These are phyloP conservation scores for Rotaria socialis DNA, from an alignment of 2,888 invertebrate genomes.

Conservation along the genomic window DNA sequence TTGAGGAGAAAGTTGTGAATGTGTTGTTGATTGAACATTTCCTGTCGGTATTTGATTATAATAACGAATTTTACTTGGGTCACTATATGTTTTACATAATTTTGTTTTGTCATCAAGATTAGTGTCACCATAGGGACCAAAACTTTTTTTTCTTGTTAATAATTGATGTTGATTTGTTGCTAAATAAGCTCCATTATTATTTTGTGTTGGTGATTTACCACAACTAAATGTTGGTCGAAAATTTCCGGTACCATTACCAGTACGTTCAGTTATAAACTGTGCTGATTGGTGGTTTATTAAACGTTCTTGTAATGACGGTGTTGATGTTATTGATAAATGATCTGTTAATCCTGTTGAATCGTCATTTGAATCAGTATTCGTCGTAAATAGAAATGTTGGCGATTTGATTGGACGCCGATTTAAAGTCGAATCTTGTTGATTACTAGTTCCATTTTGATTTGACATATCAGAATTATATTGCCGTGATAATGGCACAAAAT, in stretches of 20 bases:
- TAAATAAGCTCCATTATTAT: not conserved
- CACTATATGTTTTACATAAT: slow-evolving; percentile 35
- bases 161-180: not conserved
- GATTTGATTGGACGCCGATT: not conserved
- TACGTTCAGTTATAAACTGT: not conserved
- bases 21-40: not conserved
- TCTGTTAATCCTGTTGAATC: not conserved
- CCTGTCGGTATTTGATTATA: not conserved
- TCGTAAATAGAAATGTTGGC: not conserved
- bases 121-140: not conserved
- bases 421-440: not conserved
- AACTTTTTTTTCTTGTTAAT: not conserved
- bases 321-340: not conserved
- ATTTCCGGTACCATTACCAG: not conserved
- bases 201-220: not conserved
- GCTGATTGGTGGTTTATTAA: not conserved
- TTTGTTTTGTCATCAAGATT: not conserved
- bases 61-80: not conserved
- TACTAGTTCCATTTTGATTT: not conserved
- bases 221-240: not conserved
- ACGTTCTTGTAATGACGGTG: not conserved
- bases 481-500: not conserved
- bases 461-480: not conserved
- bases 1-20: not conserved
- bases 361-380: not conserved